phyloP scores from a whole-genome alignment of 2,113 vertebrate species.

The Dicaeum eximium region DNA sequence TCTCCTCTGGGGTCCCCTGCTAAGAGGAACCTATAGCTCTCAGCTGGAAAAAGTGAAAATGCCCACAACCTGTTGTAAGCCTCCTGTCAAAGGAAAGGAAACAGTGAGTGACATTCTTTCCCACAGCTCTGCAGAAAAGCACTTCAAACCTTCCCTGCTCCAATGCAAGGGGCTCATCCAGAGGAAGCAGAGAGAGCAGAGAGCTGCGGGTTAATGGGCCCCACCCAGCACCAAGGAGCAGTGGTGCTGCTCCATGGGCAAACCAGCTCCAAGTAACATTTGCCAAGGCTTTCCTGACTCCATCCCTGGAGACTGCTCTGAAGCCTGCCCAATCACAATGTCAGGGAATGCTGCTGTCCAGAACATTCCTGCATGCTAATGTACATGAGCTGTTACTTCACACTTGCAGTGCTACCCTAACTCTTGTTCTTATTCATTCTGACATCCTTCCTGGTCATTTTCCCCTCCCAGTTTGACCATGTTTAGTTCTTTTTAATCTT shows the following conservation, averaged over 20 bases:
- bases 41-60: background rate
- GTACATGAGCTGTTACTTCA: background rate
- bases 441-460: background rate
- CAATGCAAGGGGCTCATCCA: accelerated
- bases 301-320: background rate
- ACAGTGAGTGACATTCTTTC: background rate
- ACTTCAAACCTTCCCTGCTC: background rate
- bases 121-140: background rate
- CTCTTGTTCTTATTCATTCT: background rate
- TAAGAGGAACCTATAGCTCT: background rate
- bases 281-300: background rate
- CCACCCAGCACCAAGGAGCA: background rate
- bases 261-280: background rate
- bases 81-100: background rate
- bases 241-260: background rate
- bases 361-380: background rate
- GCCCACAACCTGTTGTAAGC: background rate
- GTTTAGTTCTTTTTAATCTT: conserved; percentile 40
- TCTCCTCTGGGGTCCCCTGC: background rate
- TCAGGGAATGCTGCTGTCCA: background rate
- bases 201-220: background rate
- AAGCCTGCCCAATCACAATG: background rate
- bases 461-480: background rate
- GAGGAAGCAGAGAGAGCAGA: background rate
- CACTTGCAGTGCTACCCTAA: background rate